phyloP scores from a whole-genome alignment of 2,113 vertebrate species.

The Oplegnathus fasciatus region DNA sequence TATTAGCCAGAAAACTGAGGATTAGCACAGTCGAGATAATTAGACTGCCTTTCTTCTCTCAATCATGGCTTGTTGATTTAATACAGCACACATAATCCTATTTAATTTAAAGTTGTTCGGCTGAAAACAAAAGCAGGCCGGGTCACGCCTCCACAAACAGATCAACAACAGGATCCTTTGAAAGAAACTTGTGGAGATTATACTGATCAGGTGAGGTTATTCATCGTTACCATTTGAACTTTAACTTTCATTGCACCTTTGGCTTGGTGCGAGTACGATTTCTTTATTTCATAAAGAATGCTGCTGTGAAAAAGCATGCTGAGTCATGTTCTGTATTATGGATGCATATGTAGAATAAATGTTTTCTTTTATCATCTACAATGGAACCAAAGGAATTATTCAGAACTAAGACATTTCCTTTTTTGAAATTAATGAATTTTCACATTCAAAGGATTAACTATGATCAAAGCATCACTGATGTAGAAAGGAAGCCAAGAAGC shows the following conservation, averaged over 20 bases:
- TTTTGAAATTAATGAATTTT: conserved; percentile 22
- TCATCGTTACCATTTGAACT: not conserved
- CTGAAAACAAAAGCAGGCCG: conserved; percentile 21
- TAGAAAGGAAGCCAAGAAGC: not conserved
- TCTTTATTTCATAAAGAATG: not conserved
- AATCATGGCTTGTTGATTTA: conserved; percentile 8
- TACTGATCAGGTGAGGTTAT: not conserved
- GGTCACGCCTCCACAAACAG: not conserved
- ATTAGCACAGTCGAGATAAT: conserved; percentile 43
- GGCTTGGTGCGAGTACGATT: not conserved
- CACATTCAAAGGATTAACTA: conserved; percentile 22
- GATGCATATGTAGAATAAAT: conserved; percentile 11
- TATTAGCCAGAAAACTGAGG: conserved; percentile 35
- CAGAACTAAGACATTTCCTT: not conserved
- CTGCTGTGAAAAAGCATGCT: not conserved
- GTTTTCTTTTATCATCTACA: not conserved
- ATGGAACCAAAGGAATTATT: conserved; percentile 1
- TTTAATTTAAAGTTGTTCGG: conserved; percentile 40
- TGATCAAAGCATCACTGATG: conserved; percentile 44
- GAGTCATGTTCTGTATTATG: not conserved
- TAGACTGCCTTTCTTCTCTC: conserved; percentile 24
- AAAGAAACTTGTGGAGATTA: not conserved
- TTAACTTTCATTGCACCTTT: not conserved
- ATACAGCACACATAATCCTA: conserved; percentile 40
- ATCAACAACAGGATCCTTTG: not conserved